phyloP scores from a whole-genome alignment of 2,797 vertebrate genomes.

The Neostethus bicornis region DNA sequence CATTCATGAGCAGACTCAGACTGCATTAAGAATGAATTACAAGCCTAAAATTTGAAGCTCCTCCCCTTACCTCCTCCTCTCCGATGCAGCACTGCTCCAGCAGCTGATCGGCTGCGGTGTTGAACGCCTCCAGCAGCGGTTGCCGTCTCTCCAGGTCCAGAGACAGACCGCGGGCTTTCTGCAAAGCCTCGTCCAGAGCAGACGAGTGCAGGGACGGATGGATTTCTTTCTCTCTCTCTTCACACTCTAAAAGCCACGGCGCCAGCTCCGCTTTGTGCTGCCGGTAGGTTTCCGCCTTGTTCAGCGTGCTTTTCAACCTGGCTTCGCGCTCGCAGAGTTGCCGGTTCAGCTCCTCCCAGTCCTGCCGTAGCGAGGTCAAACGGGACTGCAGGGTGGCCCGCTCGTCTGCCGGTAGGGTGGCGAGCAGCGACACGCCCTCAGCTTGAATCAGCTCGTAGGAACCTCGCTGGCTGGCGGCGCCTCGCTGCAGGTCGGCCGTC shows the following conservation, averaged over 20 bases:
- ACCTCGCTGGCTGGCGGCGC: constrained; percentile 90
- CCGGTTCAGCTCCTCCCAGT: constrained; percentile 90
- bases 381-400: constrained; percentile 86
- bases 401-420: constrained; percentile 88
- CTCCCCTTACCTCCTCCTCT: constrained; percentile 81
- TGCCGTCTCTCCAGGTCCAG: constrained; percentile 89
- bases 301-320: constrained; percentile 85
- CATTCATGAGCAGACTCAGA: no score
- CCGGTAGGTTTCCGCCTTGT: constrained; percentile 89
- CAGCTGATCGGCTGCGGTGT: constrained; percentile 89
- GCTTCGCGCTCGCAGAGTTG: constrained; percentile 81
- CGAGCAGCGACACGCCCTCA: constrained; percentile 88
- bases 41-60: no score
- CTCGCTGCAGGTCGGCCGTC: constrained; percentile 90
- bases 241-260: constrained; percentile 90
- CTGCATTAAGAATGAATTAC: no score
- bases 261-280: constrained; percentile 85
- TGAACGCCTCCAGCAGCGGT: constrained; percentile 88
- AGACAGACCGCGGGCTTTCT: constrained; percentile 84
- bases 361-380: constrained; percentile 82
- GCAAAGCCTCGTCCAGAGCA: constrained; percentile 86
- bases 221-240: constrained; percentile 81
- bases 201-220: constrained; percentile 84
- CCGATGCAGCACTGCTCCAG: constrained; percentile 89
- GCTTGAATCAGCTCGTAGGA: constrained; percentile 94